Evolutionary conservation across 2,797 vertebrate genomes (phyloP).

Genomic region (Periophthalmus magnuspinnatus): DNA sequence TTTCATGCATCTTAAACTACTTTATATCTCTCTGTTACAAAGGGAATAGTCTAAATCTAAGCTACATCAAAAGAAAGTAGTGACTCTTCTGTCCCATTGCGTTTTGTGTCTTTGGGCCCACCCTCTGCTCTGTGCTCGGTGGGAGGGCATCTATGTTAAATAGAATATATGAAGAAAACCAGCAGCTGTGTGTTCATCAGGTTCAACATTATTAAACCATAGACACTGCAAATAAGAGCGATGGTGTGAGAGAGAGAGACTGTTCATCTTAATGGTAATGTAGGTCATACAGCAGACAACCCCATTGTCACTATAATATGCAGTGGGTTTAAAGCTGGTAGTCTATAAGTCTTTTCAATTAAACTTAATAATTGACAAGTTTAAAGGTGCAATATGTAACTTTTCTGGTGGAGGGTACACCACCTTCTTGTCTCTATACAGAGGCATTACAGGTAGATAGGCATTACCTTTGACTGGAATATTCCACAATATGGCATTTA

Average conservation of each 20-base stretch:
- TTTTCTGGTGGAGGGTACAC: too few species aligned
- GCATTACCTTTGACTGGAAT: too few species aligned
- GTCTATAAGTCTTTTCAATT: neutral
- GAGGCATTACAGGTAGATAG: too few species aligned
- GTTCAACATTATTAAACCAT: constrained; percentile 51
- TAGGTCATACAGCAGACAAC: neutral
- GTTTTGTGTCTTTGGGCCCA: constrained; percentile 40
- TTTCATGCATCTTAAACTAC: constrained; percentile 10
- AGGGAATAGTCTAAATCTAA: constrained; percentile 25
- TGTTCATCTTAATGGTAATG: constrained; percentile 18
- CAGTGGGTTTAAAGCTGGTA: neutral
- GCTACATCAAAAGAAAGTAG: too few species aligned
- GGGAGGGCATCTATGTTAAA: constrained; percentile 40
- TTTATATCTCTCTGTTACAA: constrained; percentile 18
- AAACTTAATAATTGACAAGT: too few species aligned
- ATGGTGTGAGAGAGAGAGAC: constrained; percentile 30
- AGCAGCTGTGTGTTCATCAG: constrained; percentile 25
- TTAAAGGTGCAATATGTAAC: too few species aligned
- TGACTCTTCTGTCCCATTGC: constrained; percentile 5
- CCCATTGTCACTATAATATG: neutral
- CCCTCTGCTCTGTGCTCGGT: constrained; percentile 39
- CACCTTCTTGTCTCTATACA: too few species aligned
- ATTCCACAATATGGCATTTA: too few species aligned
- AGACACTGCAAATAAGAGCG: constrained; percentile 33
- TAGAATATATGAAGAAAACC: constrained; percentile 26